These are phyloP conservation scores for Aphrophora alni DNA, from an alignment of 2,888 invertebrate genomes.

Conservation along the genomic window DNA sequence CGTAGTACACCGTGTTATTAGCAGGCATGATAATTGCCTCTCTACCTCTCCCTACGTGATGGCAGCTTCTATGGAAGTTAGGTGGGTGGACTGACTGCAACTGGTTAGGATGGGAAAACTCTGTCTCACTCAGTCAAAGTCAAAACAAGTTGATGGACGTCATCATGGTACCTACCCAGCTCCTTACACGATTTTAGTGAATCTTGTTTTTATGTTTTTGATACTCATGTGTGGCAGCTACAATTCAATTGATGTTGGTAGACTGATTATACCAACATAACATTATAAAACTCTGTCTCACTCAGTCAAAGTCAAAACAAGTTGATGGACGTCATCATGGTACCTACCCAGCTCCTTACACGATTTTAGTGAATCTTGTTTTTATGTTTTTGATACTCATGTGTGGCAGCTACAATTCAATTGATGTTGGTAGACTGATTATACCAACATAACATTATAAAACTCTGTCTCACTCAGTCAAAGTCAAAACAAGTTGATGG, in stretches of 20 bases:
- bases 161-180: background rate
- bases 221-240: background rate
- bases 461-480: too few relatives aligned
- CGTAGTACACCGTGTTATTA: slow-evolving; percentile 34
- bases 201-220: too few relatives aligned
- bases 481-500: background rate
- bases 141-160: background rate
- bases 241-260: background rate
- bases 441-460: too few relatives aligned
- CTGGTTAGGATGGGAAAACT: slow-evolving; percentile 9
- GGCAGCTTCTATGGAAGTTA: slow-evolving; percentile 44
- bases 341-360: slow-evolving; percentile 11
- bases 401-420: slow-evolving; percentile 43
- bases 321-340: background rate
- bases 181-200: too few relatives aligned
- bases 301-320: too few relatives aligned
- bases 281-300: too few relatives aligned
- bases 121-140: too few relatives aligned
- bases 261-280: background rate
- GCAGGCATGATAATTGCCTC: slow-evolving; percentile 37
- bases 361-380: too few relatives aligned
- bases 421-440: slow-evolving; percentile 38
- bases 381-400: too few relatives aligned
- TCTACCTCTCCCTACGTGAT: slow-evolving; percentile 32
- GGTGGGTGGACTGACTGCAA: slow-evolving; percentile 36